Base-by-base conservation (phyloP, 2,797 vertebrate genomes). In the Trachurus trachurus region DNA sequence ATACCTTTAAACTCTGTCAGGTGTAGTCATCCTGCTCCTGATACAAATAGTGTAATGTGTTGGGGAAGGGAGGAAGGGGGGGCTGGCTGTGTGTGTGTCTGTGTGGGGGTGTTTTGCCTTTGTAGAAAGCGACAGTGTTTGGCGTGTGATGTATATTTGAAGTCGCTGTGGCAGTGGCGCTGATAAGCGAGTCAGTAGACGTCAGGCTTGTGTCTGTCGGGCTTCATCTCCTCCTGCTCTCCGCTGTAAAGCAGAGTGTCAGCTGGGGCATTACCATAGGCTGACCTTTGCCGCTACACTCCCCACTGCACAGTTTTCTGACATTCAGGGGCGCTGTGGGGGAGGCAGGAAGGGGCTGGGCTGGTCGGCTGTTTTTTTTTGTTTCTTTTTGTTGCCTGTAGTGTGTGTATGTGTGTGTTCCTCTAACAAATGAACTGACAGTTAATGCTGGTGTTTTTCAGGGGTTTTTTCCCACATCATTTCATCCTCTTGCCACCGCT, bases 181-280 rank as follows among this genome's bases (percentile, higher is more conserved):
- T 85, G 92, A 90, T 74, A 39, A 80, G 81, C 57, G 19, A 87
- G 90, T 89, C 78, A 8, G 88, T 78, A 60, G 86, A 90, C 75
- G 75, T 89, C 88, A 81, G 89, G 81, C 75, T 80, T 49, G 88
- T 88, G 89, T 91, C 90, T 87, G 88, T 75, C 60, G 83, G 81
- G 83, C 89, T 89, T 92, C 87, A 87, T 91, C 90, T 86, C 77
- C 82, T 84, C 85, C 87, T 40, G 79, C 87, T 86, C 83, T 10
- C 72, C 12, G 45, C 85, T 81, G 82, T 86, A 88, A 84, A 90
- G 88, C 90, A 71, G 83, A 85, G 85, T 86, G 93, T 91, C 92
- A 91, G 87, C 86, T 73, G 71, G 83, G 84, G 86, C 90, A 95
- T 95, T 95, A 94, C 92, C 95, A 94, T 94, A 93, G 89, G 84